Conservation (phyloP, 2,888 invertebrate species). For the Drepanosiphum platanoidis region DNA sequence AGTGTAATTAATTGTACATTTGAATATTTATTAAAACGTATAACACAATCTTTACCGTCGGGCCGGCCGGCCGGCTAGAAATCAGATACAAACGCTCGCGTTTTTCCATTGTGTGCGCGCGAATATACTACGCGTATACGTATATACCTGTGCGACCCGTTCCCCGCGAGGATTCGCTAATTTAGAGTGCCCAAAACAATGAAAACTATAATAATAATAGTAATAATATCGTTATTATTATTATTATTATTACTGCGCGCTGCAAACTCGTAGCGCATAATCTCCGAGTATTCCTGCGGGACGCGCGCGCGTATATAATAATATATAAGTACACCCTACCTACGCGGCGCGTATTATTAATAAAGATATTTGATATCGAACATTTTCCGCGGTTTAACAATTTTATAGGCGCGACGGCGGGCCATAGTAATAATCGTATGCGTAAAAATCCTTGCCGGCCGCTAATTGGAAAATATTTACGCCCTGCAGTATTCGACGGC, state of each 20-base stretch:
- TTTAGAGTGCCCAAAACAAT: background rate
- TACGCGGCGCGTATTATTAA: too few species aligned
- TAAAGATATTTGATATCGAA: slow-evolving; percentile 10
- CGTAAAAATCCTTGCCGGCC: background rate
- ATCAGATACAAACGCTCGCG: background rate
- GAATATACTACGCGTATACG: too few species aligned
- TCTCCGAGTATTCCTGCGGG: background rate
- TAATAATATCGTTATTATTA: too few species aligned
- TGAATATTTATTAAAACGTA: background rate
- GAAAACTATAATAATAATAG: background rate
- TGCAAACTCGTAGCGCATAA: background rate
- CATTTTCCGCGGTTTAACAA: background rate
- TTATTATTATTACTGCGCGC: too few species aligned
- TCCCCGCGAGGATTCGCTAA: background rate
- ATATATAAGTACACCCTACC: too few species aligned
- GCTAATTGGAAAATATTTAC: background rate
- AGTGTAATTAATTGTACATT: background rate
- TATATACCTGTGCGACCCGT: background rate
- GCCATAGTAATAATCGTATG: background rate
- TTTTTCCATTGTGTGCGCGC: background rate
- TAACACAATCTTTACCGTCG: background rate
- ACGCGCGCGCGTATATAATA: background rate
- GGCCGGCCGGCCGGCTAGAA: background rate
- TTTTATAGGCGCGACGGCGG: background rate
- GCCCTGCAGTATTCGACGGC: too few species aligned